Evolutionary conservation across 2,888 invertebrate species (phyloP), one percentile per base, ranked within the genome.

Genomic region (Pandemis corylana): DNA sequence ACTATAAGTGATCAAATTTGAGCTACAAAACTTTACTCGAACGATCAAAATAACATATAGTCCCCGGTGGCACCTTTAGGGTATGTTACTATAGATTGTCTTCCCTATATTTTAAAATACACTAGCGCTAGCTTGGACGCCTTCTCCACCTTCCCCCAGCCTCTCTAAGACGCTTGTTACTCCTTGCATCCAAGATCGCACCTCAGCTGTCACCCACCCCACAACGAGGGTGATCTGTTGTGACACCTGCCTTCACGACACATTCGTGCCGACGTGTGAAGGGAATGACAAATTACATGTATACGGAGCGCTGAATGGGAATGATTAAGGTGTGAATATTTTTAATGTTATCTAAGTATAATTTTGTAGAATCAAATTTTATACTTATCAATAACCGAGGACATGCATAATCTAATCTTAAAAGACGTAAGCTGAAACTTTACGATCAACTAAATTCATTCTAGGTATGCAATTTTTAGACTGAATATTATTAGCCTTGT

Each of bases 91-190:
- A 36, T 36, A 36, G 28, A 36, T 44, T 44, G 9, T 7, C 44
- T 10, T 44, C 44, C 44, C 44, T 44, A 7, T 44, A 44, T 44
- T 9, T 9, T 9, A 44, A 44, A 44, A 44, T 44, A 44, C 44
- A 9, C 44, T 46, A 46, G 12, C 46, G 4, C 5, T 5, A 46
- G 12, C 12, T 12, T 46, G 10, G 10, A 46, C 10, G 46, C 12
- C 12, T 12, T 46, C 46, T 46, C 46, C 46, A 46, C 12, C 61
- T 68, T 64, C 59, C 46, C 20, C 1, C 20, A 41, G 10, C 68
- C 44, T 56, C 20, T 64, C 68, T 64, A 65, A 73, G 73, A 59
- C 42, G 73, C 73, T 73, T 73, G 73, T 73, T 69, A 73, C 68
- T 51, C 65, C 53, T 49, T 68, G 68, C 64, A 68, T 64, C 68